Conservation (phyloP, 2,113 vertebrate species). For the Hoplias malabaricus region DNA sequence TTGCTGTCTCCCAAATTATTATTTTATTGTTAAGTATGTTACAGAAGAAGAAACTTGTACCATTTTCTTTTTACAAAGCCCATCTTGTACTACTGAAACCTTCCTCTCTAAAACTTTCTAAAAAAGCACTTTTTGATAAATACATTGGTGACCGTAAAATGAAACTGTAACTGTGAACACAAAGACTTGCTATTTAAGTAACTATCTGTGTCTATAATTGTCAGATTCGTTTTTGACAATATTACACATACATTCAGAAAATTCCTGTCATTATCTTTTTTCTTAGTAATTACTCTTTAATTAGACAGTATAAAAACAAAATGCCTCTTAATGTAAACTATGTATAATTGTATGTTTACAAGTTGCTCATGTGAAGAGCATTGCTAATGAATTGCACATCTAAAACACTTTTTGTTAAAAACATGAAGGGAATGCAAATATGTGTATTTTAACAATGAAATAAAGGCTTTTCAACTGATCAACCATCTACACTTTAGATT, state of each 20-base stretch:
- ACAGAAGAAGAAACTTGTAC: neutral
- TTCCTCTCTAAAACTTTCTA: constrained; percentile 16
- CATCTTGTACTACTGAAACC: constrained; percentile 28
- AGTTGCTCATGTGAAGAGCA: constrained; percentile 61
- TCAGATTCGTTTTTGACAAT: constrained; percentile 6
- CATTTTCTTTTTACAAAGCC: constrained; percentile 40
- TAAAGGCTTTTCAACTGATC: constrained; percentile 45
- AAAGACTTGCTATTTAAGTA: constrained; percentile 15
- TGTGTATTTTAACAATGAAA: constrained; percentile 64
- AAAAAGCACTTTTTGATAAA: constrained; percentile 34
- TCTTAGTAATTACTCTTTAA: constrained; percentile 22
- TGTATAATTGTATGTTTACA: constrained; percentile 60
- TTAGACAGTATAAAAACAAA: constrained; percentile 18
- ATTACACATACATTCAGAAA: constrained; percentile 23
- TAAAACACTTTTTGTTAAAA: constrained; percentile 61
- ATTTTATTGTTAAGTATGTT: constrained; percentile 60
- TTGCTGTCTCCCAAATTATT: constrained; percentile 62
- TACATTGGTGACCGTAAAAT: constrained; percentile 16
- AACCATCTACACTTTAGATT: neutral
- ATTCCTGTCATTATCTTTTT: neutral
- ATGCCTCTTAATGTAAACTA: constrained; percentile 19
- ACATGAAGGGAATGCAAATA: constrained; percentile 58
- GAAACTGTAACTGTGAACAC: constrained; percentile 33
- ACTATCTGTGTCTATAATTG: constrained; percentile 10
- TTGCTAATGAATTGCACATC: constrained; percentile 69